phyloP scores from a whole-genome alignment of 2,113 vertebrate genomes.

The Atractosteus spatula region DNA sequence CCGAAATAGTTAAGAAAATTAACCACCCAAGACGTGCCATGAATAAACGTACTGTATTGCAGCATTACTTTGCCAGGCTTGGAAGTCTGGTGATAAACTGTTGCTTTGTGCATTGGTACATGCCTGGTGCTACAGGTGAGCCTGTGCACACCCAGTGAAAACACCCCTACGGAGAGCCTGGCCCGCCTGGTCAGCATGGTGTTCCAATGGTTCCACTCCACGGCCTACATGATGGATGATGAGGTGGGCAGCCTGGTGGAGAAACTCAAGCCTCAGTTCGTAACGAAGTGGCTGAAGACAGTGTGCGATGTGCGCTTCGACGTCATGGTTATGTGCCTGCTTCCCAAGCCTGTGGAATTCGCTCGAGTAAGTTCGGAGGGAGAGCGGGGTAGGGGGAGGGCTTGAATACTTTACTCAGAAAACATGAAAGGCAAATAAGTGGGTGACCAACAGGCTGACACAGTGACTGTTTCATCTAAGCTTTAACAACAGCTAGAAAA shows the following conservation, averaged over 20 bases:
- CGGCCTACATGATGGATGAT: slow-evolving; percentile 98
- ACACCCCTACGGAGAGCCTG: slow-evolving; percentile 94
- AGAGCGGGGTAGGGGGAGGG: background rate
- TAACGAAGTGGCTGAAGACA: slow-evolving; percentile 97
- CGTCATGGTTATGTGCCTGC: slow-evolving; percentile 98
- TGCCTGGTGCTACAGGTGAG: slow-evolving; percentile 74
- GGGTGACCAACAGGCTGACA: no score
- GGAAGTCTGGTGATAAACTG: no score
- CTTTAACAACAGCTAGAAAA: no score
- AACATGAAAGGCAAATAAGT: no score
- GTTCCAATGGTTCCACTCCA: slow-evolving; percentile 99
- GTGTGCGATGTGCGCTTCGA: slow-evolving; percentile 97
- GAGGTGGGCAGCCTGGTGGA: slow-evolving; percentile 97
- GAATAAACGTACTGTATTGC: no score
- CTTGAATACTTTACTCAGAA: background rate
- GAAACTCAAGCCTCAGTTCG: slow-evolving; percentile 98
- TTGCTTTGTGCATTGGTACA: no score
- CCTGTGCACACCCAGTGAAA: slow-evolving; percentile 95
- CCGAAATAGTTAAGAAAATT: no score
- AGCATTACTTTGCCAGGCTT: no score
- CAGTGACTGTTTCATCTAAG: no score
- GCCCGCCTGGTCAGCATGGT: slow-evolving; percentile 97
- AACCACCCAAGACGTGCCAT: no score
- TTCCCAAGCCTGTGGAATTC: slow-evolving; percentile 97
- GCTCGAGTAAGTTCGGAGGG: slow-evolving; percentile 77